Conservation (phyloP, 2,888 invertebrate species). For the Cheilosia vulpina region DNA sequence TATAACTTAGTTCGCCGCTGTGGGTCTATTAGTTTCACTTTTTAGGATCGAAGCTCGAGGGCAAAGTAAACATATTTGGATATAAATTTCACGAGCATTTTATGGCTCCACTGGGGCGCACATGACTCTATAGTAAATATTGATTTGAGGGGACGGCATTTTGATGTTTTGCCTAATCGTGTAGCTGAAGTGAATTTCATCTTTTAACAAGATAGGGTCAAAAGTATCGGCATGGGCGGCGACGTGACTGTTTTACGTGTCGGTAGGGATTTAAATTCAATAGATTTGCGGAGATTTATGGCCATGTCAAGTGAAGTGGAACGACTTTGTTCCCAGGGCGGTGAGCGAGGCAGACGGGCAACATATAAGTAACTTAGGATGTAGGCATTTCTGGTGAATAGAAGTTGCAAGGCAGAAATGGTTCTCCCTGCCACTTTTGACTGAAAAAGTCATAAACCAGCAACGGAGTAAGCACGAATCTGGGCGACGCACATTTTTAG, state of each 20-base stretch:
- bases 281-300: background rate
- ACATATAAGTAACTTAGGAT: too few species aligned
- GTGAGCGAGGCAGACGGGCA: too few species aligned
- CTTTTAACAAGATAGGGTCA: background rate
- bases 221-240: background rate
- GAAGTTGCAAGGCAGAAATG: too few species aligned
- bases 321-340: too few species aligned
- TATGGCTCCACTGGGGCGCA: conserved; percentile 35
- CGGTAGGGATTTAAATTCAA: background rate
- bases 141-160: conserved; percentile 40
- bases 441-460: too few species aligned
- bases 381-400: too few species aligned
- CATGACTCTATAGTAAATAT: conserved; percentile 30
- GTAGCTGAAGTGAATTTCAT: conserved; percentile 3
- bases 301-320: background rate
- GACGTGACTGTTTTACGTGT: background rate
- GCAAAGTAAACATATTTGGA: conserved; percentile 52
- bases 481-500: too few species aligned
- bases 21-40: conserved; percentile 70
- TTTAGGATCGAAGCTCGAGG: conserved; percentile 53
- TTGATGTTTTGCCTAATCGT: conserved; percentile 37
- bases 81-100: conserved; percentile 43
- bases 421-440: too few species aligned
- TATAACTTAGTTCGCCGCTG: conserved; percentile 61
- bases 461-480: too few species aligned